Evolutionary conservation across 2,797 vertebrate species (phyloP).

Genomic region (Lagocephalus sceleratus): DNA sequence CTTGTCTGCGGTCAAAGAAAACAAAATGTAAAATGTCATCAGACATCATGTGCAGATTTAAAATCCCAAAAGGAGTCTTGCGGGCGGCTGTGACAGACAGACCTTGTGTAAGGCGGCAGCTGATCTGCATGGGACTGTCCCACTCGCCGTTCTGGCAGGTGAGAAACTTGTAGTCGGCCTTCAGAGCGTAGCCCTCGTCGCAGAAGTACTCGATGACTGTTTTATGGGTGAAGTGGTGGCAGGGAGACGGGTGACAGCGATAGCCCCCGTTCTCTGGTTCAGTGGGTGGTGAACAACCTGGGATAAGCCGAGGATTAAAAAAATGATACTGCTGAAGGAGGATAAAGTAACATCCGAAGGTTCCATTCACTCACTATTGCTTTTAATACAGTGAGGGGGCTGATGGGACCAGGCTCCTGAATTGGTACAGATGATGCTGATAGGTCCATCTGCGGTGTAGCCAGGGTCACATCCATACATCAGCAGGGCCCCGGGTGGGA

Average conservation of each 20-base stretch:
- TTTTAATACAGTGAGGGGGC: constrained; percentile 69
- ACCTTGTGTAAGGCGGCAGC: constrained; percentile 91
- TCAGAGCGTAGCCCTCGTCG: constrained; percentile 91
- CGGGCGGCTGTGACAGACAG: background rate
- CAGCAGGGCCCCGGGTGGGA: constrained; percentile 69
- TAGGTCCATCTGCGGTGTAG: constrained; percentile 67
- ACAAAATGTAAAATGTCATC: background rate
- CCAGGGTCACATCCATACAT: constrained; percentile 73
- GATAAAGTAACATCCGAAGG: too few relatives aligned
- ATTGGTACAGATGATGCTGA: constrained; percentile 67
- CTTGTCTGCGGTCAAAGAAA: constrained; percentile 75
- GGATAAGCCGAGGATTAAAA: background rate
- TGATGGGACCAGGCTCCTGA: constrained; percentile 69
- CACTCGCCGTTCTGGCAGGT: constrained; percentile 95
- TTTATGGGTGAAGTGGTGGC: constrained; percentile 84
- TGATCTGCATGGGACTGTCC: constrained; percentile 92
- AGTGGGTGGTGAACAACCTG: constrained; percentile 90
- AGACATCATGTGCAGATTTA: too few relatives aligned
- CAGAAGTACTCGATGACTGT: constrained; percentile 98
- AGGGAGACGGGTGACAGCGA: constrained; percentile 91
- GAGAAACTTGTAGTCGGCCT: constrained; percentile 94
- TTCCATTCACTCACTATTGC: constrained; percentile 47
- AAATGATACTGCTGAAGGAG: background rate
- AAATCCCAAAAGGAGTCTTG: constrained; percentile 5
- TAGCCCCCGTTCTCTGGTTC: constrained; percentile 95